Conservation (phyloP, 1,140 invertebrate genomes). For the Carposina sasakii region DNA sequence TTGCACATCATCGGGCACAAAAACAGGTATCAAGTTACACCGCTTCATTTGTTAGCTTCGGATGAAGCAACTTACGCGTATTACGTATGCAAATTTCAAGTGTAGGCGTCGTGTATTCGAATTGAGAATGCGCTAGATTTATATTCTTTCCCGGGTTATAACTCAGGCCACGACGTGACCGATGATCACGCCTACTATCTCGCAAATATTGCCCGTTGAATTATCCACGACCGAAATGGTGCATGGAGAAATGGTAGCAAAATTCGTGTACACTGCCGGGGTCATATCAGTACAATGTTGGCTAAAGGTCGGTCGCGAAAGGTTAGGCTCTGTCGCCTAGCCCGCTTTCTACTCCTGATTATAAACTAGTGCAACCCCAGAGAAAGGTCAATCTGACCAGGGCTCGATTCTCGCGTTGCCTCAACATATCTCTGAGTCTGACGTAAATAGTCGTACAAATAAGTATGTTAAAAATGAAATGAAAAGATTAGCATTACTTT, state of each 20-base stretch:
- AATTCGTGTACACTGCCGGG: constrained; percentile 51
- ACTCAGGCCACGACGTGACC: constrained; percentile 63
- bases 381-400: constrained; percentile 35
- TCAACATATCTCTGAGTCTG: too few relatives aligned
- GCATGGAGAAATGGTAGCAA: constrained; percentile 40
- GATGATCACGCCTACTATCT: constrained; percentile 63
- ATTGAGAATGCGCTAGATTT: constrained; percentile 52
- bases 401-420: too few relatives aligned
- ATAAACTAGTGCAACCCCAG: constrained; percentile 55
- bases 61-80: too few relatives aligned
- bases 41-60: too few relatives aligned
- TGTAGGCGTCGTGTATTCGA: constrained; percentile 34
- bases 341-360: constrained; percentile 52
- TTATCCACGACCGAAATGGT: not conserved
- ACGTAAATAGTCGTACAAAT: too few relatives aligned
- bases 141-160: constrained; percentile 54
- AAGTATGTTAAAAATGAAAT: too few relatives aligned
- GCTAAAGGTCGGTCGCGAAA: constrained; percentile 56
- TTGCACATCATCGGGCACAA: too few relatives aligned
- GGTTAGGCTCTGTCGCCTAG: constrained; percentile 49
- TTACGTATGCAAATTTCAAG: constrained; percentile 33
- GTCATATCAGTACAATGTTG: constrained; percentile 47
- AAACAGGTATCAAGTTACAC: too few relatives aligned
- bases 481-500: too few relatives aligned
- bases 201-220: constrained; percentile 26